Evolutionary conservation across 2,113 vertebrate species (phyloP).

Genomic region (Fregata magnificens): DNA sequence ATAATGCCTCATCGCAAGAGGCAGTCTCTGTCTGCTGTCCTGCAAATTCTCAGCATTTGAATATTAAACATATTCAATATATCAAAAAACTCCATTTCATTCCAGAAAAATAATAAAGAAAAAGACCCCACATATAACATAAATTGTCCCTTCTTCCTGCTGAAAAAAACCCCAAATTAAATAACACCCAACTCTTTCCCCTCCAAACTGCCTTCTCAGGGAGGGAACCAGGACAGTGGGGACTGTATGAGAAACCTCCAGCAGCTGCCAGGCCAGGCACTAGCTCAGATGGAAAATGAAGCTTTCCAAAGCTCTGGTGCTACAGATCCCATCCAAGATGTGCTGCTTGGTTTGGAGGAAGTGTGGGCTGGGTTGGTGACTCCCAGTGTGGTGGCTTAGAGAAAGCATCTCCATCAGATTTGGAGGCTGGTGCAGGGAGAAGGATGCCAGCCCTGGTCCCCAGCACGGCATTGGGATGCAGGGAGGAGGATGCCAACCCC

Average conservation of each 20-base stretch:
- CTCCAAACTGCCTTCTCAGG: not conserved
- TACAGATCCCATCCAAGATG: not conserved
- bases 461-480: too few relatives aligned
- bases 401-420: not conserved
- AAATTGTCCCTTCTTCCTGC: not conserved
- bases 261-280: not conserved
- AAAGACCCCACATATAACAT: not conserved
- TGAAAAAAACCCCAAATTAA: not conserved
- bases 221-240: not conserved
- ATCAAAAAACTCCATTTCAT: constrained; percentile 58
- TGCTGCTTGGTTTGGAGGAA: not conserved
- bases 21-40: constrained; percentile 44
- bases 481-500: not conserved
- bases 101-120: constrained; percentile 34
- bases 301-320: not conserved
- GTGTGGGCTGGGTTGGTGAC: not conserved
- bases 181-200: not conserved
- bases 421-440: not conserved
- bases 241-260: not conserved
- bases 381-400: not conserved
- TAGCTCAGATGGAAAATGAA: not conserved
- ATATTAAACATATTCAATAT: constrained; percentile 59
- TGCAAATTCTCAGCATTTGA: constrained; percentile 62
- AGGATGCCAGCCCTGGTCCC: not conserved
- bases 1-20: constrained; percentile 61